Conservation (phyloP, 2,113 vertebrate species). For the Peromyscus maniculatus region DNA sequence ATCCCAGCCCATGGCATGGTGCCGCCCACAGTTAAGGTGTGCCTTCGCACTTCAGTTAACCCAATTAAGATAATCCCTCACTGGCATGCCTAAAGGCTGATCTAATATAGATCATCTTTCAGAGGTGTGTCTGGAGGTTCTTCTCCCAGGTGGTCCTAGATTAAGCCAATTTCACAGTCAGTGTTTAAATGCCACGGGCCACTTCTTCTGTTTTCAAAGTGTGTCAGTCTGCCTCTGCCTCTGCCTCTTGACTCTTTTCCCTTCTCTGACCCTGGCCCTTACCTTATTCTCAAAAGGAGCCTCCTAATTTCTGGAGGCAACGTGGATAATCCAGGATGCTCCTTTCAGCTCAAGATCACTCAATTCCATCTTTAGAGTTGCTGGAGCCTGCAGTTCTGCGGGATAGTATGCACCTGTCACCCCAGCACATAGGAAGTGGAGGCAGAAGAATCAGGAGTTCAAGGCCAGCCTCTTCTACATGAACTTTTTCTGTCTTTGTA, state of each 20-base stretch:
- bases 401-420: neutral
- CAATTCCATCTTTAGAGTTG: neutral
- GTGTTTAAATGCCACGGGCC: neutral
- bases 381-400: neutral
- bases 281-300: neutral
- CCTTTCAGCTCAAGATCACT: neutral
- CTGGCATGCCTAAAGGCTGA: neutral
- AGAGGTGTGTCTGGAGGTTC: neutral
- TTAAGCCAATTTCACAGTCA: neutral
- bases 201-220: neutral
- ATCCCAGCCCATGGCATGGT: neutral
- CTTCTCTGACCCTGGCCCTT: neutral
- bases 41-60: no score
- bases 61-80: neutral
- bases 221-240: neutral
- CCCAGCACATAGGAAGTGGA: neutral
- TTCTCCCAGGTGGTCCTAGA: no score
- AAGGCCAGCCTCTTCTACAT: neutral
- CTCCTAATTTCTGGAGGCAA: neutral
- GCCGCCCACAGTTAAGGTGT: neutral
- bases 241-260: fast-evolving
- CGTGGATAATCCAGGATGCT: neutral
- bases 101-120: no score
- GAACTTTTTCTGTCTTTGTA: neutral
- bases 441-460: neutral